Percentiles rank a stretch among this genome's conserved stretches.
Evolutionary conservation across 1,140 invertebrate genomes (phyloP).

Genomic region (Drosophila sucinea): DNA sequence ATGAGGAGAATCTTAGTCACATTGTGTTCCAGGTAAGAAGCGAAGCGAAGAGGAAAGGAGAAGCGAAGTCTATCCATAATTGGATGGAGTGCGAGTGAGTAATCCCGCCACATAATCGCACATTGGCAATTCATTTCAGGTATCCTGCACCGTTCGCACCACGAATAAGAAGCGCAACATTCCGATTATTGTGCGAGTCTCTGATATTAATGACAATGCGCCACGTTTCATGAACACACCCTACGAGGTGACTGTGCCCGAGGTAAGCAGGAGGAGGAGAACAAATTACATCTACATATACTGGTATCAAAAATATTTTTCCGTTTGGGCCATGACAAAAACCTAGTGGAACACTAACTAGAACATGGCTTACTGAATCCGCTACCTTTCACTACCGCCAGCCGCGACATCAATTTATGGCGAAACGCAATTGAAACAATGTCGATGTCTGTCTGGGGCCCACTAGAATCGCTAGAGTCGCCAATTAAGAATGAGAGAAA

Average conservation of each 20-base stretch:
- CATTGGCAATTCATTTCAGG: constrained; percentile 84
- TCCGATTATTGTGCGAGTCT: constrained; percentile 93
- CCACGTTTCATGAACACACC: constrained; percentile 91
- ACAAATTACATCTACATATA: constrained; percentile 31
- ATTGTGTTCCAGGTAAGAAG: constrained; percentile 91
- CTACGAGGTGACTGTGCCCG: constrained; percentile 92
- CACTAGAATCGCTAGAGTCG: not conserved
- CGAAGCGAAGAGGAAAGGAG: not conserved
- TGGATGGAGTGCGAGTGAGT: constrained; percentile 14
- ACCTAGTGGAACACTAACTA: not conserved
- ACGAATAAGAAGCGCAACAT: constrained; percentile 91
- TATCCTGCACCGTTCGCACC: constrained; percentile 90
- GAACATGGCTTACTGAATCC: constrained; percentile 3
- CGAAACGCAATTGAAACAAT: constrained; percentile 28
- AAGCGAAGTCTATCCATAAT: constrained; percentile 9
- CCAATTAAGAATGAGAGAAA: constrained; percentile 10
- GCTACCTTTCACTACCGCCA: constrained; percentile 12
- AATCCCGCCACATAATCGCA: not conserved
- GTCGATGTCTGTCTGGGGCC: not conserved
- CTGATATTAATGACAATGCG: constrained; percentile 95
- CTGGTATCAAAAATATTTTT: not conserved
- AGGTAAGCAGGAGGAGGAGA: constrained; percentile 85
- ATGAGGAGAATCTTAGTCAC: constrained; percentile 92
- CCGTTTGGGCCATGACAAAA: not conserved
- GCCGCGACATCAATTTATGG: constrained; percentile 22